phyloP scores from a whole-genome alignment of 2,888 invertebrate species.

The Penaeus monodon region DNA sequence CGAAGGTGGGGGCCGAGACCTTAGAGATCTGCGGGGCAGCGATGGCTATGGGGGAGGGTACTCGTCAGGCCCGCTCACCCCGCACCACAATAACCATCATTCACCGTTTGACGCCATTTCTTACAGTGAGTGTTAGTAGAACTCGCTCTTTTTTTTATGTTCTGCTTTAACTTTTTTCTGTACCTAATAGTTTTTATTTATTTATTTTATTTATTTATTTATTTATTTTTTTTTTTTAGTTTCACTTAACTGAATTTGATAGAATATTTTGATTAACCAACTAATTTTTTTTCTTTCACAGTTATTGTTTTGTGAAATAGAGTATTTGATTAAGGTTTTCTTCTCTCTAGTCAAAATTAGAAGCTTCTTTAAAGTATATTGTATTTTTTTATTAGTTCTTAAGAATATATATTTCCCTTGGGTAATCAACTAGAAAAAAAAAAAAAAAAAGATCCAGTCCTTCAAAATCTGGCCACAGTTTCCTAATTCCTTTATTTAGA shows the following conservation, averaged over 20 bases:
- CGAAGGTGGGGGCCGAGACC: slow-evolving; percentile 37
- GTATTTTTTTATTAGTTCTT: too few species aligned
- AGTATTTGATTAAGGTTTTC: too few species aligned
- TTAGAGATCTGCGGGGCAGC: slow-evolving; percentile 30
- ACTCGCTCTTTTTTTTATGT: neutral
- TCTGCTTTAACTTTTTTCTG: neutral
- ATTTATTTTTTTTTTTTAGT: neutral
- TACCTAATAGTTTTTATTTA: neutral
- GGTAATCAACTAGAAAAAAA: too few species aligned
- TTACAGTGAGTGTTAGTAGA: slow-evolving; percentile 42
- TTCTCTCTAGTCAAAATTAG: too few species aligned
- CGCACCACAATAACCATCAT: slow-evolving; percentile 48
- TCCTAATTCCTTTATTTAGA: too few species aligned
- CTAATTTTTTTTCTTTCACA: neutral
- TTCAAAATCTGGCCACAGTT: too few species aligned
- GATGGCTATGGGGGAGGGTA: slow-evolving; percentile 41
- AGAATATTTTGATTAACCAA: neutral
- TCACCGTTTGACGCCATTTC: slow-evolving; percentile 50
- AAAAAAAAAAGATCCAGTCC: too few species aligned
- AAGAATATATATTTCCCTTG: too few species aligned
- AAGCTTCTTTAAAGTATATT: too few species aligned
- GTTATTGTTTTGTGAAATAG: too few species aligned
- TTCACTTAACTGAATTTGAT: neutral
- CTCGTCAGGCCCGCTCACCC: slow-evolving; percentile 40
- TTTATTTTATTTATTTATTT: neutral